Conservation (phyloP, 2,888 invertebrate genomes). For the Phyllotreta striolata region DNA sequence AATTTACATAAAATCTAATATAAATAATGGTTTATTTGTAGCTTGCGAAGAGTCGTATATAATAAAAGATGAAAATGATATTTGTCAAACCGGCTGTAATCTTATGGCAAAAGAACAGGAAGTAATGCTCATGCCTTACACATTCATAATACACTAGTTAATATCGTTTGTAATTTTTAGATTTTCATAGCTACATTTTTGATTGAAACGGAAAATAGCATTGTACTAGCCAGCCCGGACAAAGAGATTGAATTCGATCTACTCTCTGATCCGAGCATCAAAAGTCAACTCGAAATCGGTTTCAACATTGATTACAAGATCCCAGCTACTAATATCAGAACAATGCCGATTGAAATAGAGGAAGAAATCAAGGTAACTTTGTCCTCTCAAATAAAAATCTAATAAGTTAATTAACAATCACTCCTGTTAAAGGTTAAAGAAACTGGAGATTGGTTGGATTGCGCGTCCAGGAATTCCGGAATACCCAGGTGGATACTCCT, state of each 20-base stretch:
- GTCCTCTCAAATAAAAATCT: no score
- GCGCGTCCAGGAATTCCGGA: conserved; percentile 62
- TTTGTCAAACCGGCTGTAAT: conserved; percentile 52
- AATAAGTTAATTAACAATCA: conserved; percentile 17
- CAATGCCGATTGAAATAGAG: conserved; percentile 55
- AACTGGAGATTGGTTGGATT: conserved; percentile 56
- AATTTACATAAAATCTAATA: neutral
- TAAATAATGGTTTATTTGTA: conserved; percentile 41
- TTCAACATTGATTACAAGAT: conserved; percentile 56
- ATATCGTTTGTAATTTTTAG: conserved; percentile 29
- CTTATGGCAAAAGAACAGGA: conserved; percentile 51
- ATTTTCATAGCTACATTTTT: conserved; percentile 41
- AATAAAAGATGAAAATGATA: conserved; percentile 41
- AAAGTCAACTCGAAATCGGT: conserved; percentile 53
- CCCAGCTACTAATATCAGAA: conserved; percentile 57
- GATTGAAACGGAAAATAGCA: conserved; percentile 44
- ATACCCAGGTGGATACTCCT: conserved; percentile 62
- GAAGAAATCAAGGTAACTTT: conserved; percentile 31
- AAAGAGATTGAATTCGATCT: conserved; percentile 53
- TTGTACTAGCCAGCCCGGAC: conserved; percentile 52
- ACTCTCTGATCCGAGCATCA: conserved; percentile 56
- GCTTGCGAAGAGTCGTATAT: conserved; percentile 53
- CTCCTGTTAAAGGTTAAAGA: conserved; percentile 30
- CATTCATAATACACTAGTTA: conserved; percentile 2
- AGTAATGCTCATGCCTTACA: conserved; percentile 33